These are phyloP conservation scores for Alces alces DNA, from an alignment of 2,113 vertebrate genomes.

Conservation along the genomic window DNA sequence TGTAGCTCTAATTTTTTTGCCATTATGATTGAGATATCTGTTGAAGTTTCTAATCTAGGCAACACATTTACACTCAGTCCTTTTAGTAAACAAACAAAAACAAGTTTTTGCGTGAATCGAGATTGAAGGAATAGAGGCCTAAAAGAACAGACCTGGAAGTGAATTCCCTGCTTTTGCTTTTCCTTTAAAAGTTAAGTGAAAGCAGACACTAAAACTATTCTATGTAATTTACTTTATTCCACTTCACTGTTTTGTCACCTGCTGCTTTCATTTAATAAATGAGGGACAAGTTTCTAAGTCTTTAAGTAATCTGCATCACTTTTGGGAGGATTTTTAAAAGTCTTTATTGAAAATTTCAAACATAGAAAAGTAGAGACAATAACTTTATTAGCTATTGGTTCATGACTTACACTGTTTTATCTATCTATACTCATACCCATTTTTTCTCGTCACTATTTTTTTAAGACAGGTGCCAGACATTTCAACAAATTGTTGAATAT, in stretches of 20 bases:
- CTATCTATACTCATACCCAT: background rate
- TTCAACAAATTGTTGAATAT: background rate
- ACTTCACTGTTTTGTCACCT: background rate
- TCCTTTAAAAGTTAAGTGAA: background rate
- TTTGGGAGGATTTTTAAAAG: background rate
- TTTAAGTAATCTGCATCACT: background rate
- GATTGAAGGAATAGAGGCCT: background rate
- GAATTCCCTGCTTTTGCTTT: background rate
- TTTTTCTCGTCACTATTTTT: background rate
- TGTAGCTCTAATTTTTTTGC: background rate
- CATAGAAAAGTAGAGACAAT: background rate
- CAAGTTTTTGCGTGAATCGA: background rate
- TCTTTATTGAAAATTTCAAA: background rate
- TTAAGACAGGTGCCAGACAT: background rate
- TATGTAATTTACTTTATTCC: background rate
- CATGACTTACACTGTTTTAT: background rate
- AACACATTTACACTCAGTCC: background rate
- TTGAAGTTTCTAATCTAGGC: background rate
- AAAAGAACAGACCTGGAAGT: background rate
- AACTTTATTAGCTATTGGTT: background rate
- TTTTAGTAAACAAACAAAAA: slow-evolving; percentile 16
- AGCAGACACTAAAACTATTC: background rate
- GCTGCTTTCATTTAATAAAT: background rate
- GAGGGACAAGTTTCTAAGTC: background rate
- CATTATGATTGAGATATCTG: background rate